A percentile compares a stretch with the other conserved stretches of the same genome.
Evolutionary conservation across 2,888 invertebrate genomes (phyloP).

Genomic region (Caenorhabditis imperialis): DNA sequence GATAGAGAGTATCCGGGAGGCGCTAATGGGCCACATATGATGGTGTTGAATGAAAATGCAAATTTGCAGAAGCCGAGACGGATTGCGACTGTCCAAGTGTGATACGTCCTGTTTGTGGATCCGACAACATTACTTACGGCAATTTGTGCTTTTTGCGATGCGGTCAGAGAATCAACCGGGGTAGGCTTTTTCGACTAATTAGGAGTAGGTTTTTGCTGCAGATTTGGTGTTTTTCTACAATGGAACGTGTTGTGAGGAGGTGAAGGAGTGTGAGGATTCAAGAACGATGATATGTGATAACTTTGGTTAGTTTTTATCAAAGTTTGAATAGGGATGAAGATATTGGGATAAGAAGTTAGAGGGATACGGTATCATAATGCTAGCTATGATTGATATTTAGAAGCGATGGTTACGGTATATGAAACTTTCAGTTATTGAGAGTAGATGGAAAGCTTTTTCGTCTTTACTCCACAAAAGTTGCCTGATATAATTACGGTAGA

Average conservation of each 20-base stretch:
- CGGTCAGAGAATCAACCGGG: conserved; percentile 42
- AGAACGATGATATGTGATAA: conserved; percentile 70
- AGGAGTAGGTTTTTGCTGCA: conserved; percentile 45
- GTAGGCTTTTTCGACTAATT: conserved; percentile 8
- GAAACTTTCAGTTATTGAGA: no score
- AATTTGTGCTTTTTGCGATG: conserved; percentile 70
- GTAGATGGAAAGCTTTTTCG: no score
- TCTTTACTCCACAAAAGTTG: no score
- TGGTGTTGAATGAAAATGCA: conserved; percentile 41
- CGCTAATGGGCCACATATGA: conserved; percentile 10
- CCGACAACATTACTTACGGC: conserved; percentile 70
- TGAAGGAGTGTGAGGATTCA: conserved; percentile 59
- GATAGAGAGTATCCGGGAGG: no score
- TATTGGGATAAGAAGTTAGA: background rate
- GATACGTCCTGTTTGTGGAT: conserved; percentile 70
- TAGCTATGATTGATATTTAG: no score
- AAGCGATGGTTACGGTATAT: no score
- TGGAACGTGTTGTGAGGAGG: conserved; percentile 72
- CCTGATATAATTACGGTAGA: background rate
- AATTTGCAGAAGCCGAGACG: conserved; percentile 34
- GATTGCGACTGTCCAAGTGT: conserved; percentile 67
- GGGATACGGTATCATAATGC: background rate
- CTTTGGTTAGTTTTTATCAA: conserved; percentile 68
- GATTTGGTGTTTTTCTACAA: conserved; percentile 67
- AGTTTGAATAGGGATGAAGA: no score